Evolutionary conservation across 2,113 vertebrate genomes (phyloP).

Genomic region (Prionailurus bengalensis): DNA sequence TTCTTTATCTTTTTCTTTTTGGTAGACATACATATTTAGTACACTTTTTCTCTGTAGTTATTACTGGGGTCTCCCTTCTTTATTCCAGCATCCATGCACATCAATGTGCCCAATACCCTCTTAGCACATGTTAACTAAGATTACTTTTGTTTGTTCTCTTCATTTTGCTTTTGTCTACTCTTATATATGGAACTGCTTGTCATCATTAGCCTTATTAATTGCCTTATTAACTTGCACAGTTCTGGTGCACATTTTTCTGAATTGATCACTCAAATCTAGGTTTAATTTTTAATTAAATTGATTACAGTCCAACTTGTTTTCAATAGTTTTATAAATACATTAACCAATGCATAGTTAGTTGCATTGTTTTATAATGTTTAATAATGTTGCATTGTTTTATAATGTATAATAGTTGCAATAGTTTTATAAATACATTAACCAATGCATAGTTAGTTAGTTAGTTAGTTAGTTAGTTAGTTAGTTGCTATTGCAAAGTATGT

Average conservation of each 20-base stretch:
- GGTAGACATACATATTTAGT: background rate
- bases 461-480: background rate
- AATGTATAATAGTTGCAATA: background rate
- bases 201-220: background rate
- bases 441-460: background rate
- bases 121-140: background rate
- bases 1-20: background rate
- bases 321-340: background rate
- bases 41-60: background rate
- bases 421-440: background rate
- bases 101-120: background rate
- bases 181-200: background rate
- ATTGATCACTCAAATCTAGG: background rate
- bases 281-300: background rate
- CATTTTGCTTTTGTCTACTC: background rate
- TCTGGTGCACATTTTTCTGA: background rate
- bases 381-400: too few species aligned
- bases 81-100: rapidly evolving
- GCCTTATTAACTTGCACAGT: background rate
- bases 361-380: too few species aligned
- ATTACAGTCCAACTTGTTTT: background rate
- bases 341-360: background rate
- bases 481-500: background rate
- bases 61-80: background rate
- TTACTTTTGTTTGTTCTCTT: background rate